A percentile compares a stretch with the other conserved stretches of the same genome.
Conservation (phyloP, 2,113 vertebrate genomes). For the Oxyruncus cristatus region DNA sequence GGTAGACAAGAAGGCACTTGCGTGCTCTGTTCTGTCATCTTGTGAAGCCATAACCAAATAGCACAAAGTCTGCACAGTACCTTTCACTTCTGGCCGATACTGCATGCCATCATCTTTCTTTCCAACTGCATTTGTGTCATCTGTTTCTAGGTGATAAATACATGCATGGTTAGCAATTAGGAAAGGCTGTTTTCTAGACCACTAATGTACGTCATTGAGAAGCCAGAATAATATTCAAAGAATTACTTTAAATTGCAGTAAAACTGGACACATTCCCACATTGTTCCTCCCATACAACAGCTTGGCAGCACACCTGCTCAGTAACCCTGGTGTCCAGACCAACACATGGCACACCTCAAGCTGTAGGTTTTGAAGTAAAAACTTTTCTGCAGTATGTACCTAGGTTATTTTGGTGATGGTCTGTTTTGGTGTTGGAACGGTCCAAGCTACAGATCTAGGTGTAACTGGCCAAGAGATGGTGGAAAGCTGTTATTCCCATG, state of each 20-base stretch:
- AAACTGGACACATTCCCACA: neutral
- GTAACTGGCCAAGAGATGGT: neutral
- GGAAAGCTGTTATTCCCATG: neutral
- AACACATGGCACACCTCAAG: neutral
- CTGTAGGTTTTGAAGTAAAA: neutral
- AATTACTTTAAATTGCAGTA: neutral
- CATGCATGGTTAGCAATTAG: neutral
- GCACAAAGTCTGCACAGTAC: conserved; percentile 49
- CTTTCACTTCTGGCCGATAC: conserved; percentile 83
- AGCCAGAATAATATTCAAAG: neutral
- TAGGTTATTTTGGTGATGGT: neutral
- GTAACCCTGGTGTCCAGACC: fast-evolving
- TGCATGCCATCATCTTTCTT: conserved; percentile 83
- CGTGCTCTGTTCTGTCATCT: neutral
- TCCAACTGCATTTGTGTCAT: conserved; percentile 73
- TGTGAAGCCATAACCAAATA: neutral
- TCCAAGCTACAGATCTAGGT: neutral
- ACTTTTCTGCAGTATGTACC: neutral
- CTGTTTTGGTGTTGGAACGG: neutral
- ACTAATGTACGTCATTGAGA: neutral
- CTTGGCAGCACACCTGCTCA: neutral
- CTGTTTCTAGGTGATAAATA: conserved; percentile 72
- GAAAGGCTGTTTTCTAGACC: neutral
- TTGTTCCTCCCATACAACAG: neutral
- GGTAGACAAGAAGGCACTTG: neutral